Conservation (phyloP, 2,797 vertebrate species). For the Falco concolor region DNA sequence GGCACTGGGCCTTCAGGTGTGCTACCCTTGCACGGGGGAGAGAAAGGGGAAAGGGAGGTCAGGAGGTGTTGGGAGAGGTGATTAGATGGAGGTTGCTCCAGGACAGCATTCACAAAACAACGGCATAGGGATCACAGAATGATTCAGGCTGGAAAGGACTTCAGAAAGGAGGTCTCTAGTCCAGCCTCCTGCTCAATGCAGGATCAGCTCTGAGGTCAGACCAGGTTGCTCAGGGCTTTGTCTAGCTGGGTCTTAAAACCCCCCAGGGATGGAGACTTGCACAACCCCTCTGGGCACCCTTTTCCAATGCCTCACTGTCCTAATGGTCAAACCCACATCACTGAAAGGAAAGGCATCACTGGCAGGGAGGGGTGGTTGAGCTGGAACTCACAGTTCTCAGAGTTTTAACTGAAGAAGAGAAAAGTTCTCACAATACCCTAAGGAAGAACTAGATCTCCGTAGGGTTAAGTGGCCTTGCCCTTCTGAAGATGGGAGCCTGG, state of each 20-base stretch:
- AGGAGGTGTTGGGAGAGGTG: not conserved
- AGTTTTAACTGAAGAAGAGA: not conserved
- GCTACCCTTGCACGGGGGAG: not conserved
- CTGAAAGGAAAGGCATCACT: not conserved
- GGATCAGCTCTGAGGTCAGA: not conserved
- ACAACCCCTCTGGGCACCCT: not conserved
- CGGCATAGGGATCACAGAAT: not conserved
- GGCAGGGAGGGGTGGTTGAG: fast-evolving
- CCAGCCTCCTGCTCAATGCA: not conserved
- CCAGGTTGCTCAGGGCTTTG: not conserved
- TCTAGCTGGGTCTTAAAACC: not conserved
- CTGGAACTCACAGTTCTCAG: not conserved
- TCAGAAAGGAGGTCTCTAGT: not conserved
- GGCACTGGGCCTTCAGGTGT: not conserved
- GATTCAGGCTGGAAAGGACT: not conserved
- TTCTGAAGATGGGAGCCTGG: not conserved
- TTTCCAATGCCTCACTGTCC: not conserved
- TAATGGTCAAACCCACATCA: not conserved
- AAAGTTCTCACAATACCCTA: not conserved
- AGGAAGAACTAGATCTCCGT: not conserved
- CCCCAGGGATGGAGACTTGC: not conserved
- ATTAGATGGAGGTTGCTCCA: not conserved
- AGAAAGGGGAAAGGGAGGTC: not conserved
- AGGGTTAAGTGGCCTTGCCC: not conserved
- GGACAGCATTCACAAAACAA: not conserved